A percentile compares a stretch with the other conserved stretches of the same genome.
Evolutionary conservation across 2,888 invertebrate genomes (phyloP).

Genomic region (Drosophila cyrtoloma): DNA sequence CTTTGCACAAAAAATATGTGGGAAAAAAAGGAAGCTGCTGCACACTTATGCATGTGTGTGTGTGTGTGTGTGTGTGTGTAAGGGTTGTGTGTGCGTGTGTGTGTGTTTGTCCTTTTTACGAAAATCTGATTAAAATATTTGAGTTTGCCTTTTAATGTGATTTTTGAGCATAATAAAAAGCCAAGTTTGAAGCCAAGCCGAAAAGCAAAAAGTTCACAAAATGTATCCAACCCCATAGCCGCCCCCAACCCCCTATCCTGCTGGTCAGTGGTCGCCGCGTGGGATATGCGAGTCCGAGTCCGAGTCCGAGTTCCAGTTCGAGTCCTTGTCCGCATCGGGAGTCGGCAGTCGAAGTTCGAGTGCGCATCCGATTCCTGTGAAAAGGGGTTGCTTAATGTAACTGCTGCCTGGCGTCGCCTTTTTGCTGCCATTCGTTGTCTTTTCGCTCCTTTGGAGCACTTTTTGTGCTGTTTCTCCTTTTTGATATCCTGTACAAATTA

Average conservation of each 20-base stretch:
- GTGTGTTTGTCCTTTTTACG: constrained; percentile 73
- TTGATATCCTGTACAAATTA: constrained; percentile 11
- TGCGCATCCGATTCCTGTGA: constrained; percentile 32
- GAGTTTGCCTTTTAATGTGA: constrained; percentile 85
- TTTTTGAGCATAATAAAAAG: constrained; percentile 83
- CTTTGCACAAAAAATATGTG: constrained; percentile 21
- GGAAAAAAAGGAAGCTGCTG: constrained; percentile 34
- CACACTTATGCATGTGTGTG: constrained; percentile 43
- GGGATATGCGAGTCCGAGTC: constrained; percentile 20
- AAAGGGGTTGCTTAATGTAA: constrained; percentile 49
- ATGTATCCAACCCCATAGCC: constrained; percentile 14
- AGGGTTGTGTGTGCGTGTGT: constrained; percentile 39
- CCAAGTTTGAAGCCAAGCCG: constrained; percentile 56
- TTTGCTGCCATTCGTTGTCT: constrained; percentile 26
- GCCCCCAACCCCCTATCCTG: not conserved
- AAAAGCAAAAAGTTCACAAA: constrained; percentile 57
- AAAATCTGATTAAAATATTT: constrained; percentile 85
- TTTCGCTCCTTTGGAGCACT: constrained; percentile 21
- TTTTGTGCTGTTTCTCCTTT: constrained; percentile 20
- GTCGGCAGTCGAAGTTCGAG: constrained; percentile 17
- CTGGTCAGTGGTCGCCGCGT: constrained; percentile 12
- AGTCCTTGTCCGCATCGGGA: constrained; percentile 2
- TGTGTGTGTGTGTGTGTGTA: constrained; percentile 39
- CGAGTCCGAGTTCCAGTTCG: constrained; percentile 12
- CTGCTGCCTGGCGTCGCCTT: constrained; percentile 36